These are phyloP conservation scores for Microplitis demolitor DNA, from an alignment of 1,140 invertebrate genomes.

Conservation along the genomic window DNA sequence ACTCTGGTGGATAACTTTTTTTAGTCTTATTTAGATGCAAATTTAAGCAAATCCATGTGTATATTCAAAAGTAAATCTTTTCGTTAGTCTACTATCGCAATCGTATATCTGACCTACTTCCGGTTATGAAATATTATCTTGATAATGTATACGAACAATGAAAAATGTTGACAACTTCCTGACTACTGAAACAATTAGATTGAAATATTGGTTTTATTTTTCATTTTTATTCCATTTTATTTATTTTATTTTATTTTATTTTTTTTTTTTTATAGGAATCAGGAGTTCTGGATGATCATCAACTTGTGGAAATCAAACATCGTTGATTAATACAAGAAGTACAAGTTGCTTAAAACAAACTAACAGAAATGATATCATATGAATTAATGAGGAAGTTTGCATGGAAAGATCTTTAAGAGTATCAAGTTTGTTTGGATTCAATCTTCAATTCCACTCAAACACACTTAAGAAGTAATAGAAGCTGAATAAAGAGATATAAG, in stretches of 20 bases:
- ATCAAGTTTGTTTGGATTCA: background rate
- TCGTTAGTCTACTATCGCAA: background rate
- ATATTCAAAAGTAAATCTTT: background rate
- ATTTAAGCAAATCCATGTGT: conserved; percentile 17
- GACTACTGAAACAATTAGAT: background rate
- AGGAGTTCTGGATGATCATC: background rate
- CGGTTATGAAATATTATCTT: conserved; percentile 12
- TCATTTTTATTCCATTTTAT: background rate
- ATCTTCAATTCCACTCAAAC: background rate
- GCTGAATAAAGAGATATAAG: conserved; percentile 1
- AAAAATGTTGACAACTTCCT: background rate
- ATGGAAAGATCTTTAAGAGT: background rate
- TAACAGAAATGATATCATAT: background rate
- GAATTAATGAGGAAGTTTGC: background rate
- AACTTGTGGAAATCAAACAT: background rate
- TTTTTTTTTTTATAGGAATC: background rate
- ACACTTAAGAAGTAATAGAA: background rate
- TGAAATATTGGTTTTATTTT: background rate
- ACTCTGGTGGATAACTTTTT: background rate
- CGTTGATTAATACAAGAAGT: background rate
- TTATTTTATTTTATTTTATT: background rate
- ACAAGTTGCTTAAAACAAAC: background rate
- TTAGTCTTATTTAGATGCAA: conserved; percentile 9
- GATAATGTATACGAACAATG: background rate
- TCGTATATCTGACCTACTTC: conserved; percentile 6